Conservation (phyloP, 1,140 invertebrate species). For the Pygmarrhopalites habei region DNA sequence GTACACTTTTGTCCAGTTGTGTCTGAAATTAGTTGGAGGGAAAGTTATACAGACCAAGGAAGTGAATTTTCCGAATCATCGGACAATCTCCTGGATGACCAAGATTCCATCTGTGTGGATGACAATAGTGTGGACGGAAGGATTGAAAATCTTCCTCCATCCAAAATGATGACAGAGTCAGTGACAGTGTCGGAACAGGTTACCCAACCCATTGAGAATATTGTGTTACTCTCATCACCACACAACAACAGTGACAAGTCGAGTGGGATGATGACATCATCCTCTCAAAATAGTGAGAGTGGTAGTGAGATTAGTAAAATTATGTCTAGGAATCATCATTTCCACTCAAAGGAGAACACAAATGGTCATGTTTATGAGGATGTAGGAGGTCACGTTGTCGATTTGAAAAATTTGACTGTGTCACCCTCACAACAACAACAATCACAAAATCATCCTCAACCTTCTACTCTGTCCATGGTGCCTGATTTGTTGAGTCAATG, state of each 20-base stretch:
- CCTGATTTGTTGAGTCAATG: conserved; percentile 38
- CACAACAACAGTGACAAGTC: background rate
- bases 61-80: conserved; percentile 26
- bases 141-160: background rate
- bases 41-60: conserved; percentile 35
- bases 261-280: background rate
- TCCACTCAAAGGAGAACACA: background rate
- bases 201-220: background rate
- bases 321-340: background rate
- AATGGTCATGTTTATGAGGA: conserved; percentile 8
- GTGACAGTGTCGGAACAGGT: conserved; percentile 4
- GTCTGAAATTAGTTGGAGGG: conserved; percentile 37
- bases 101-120: conserved; percentile 5
- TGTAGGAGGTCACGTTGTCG: background rate
- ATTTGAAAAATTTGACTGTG: background rate
- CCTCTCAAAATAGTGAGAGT: background rate
- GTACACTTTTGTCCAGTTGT: conserved; percentile 36
- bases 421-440: background rate
- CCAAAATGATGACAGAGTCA: background rate
- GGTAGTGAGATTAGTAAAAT: background rate
- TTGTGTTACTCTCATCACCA: background rate
- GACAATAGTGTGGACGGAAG: conserved; percentile 1
- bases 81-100: conserved; percentile 14
- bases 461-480: conserved; percentile 30
- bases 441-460: conserved; percentile 1